phyloP scores from a whole-genome alignment of 2,888 invertebrate species.

The Cinara cedri region DNA sequence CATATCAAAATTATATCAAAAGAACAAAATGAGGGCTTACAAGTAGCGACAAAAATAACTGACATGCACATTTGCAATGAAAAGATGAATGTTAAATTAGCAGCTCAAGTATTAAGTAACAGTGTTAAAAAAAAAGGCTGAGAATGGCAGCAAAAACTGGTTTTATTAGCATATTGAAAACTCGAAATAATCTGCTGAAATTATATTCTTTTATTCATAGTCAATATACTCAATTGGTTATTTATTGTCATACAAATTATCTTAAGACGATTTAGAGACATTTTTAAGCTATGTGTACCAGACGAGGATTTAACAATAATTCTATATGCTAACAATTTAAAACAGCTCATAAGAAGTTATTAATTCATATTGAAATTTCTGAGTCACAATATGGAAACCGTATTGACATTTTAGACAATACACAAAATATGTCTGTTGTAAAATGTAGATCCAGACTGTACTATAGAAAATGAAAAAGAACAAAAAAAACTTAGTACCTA shows the following conservation, averaged over 20 bases:
- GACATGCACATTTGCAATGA: not conserved
- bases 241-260: not conserved
- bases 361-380: not conserved
- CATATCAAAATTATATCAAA: no score
- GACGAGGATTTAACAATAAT: slow-evolving; percentile 6
- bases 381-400: not conserved
- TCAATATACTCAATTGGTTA: not conserved
- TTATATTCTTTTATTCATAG: not conserved
- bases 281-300: not conserved
- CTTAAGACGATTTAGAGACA: slow-evolving; percentile 59
- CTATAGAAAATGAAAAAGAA: no score
- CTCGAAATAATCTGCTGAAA: not conserved
- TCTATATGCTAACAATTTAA: not conserved
- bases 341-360: not conserved
- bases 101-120: slow-evolving; percentile 6
- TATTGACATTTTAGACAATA: no score
- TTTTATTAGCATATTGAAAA: no score
- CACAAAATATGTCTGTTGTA: no score
- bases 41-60: not conserved
- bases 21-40: not conserved
- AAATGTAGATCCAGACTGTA: no score
- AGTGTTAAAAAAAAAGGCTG: no score
- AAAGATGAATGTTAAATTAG: slow-evolving; percentile 10
- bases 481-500: no score
- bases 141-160: no score